Percentiles rank a stretch among this genome's conserved stretches.
phyloP scores from a whole-genome alignment of 2,797 vertebrate species.

The Protonibea diacanthus region DNA sequence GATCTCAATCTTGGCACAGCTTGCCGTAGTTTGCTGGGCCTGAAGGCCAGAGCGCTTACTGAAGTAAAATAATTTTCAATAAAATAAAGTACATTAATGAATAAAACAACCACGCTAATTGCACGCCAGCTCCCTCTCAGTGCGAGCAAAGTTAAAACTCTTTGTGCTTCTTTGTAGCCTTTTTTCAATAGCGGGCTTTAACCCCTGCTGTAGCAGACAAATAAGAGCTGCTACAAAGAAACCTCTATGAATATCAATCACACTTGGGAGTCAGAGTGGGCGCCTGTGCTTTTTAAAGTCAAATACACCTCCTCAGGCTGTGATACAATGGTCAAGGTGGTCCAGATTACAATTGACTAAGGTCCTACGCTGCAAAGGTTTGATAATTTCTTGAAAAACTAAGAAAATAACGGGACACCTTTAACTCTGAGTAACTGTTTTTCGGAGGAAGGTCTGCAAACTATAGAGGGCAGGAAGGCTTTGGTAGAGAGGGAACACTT shows the following conservation, averaged over 20 bases:
- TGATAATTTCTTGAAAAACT: constrained; percentile 46
- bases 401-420: constrained; percentile 13
- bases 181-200: constrained; percentile 56
- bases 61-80: constrained; percentile 63
- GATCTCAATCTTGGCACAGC: constrained; percentile 69
- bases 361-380: constrained; percentile 27
- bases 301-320: constrained; percentile 43
- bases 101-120: constrained; percentile 62
- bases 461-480: constrained; percentile 22
- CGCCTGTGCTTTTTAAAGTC: constrained; percentile 41
- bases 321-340: constrained; percentile 50
- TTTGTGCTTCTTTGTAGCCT: constrained; percentile 39
- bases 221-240: constrained; percentile 53
- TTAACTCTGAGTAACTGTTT: constrained; percentile 30
- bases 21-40: constrained; percentile 50
- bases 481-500: constrained; percentile 18
- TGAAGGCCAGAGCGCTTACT: constrained; percentile 57
- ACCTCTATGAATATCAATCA: constrained; percentile 73
- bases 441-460: constrained; percentile 31
- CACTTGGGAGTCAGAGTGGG: constrained; percentile 38
- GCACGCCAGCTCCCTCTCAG: constrained; percentile 33
- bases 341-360: constrained; percentile 54
- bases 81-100: constrained; percentile 65
- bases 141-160: constrained; percentile 39
- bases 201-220: constrained; percentile 57